These are phyloP conservation scores for Halcyon chelicuti DNA, from an alignment of 2,797 vertebrate species.

Conservation along the genomic window DNA sequence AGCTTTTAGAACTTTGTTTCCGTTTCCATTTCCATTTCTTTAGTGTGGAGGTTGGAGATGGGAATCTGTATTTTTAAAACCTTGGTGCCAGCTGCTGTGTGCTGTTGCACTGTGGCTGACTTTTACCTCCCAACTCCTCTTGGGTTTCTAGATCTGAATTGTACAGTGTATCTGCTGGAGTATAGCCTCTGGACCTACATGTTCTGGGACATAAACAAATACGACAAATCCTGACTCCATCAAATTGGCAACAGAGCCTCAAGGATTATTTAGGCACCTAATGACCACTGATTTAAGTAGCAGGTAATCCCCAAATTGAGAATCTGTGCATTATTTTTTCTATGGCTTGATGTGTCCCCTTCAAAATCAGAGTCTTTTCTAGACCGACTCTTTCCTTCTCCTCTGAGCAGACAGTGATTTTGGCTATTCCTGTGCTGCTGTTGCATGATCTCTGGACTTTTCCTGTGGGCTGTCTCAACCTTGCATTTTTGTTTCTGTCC, in stretches of 20 bases:
- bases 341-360: background rate
- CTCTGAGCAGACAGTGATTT: background rate
- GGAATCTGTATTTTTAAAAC: slow-evolving; percentile 57
- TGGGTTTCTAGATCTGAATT: slow-evolving; percentile 10
- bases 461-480: background rate
- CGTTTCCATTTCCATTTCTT: slow-evolving; percentile 61
- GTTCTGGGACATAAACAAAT: background rate
- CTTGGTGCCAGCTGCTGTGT: slow-evolving; percentile 11
- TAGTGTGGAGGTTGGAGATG: slow-evolving; percentile 7
- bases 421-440: background rate
- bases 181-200: background rate
- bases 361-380: background rate
- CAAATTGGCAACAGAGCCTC: background rate
- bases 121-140: slow-evolving; percentile 16
- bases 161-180: background rate
- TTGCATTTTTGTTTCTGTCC: background rate
- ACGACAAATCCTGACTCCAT: background rate
- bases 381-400: background rate
- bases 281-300: background rate
- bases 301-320: background rate
- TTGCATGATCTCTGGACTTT: background rate
- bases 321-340: background rate
- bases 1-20: slow-evolving; percentile 65
- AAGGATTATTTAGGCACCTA: background rate
- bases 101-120: slow-evolving; percentile 23